phyloP scores from a whole-genome alignment of 2,113 vertebrate species.

The Potamarius usumacintae region DNA sequence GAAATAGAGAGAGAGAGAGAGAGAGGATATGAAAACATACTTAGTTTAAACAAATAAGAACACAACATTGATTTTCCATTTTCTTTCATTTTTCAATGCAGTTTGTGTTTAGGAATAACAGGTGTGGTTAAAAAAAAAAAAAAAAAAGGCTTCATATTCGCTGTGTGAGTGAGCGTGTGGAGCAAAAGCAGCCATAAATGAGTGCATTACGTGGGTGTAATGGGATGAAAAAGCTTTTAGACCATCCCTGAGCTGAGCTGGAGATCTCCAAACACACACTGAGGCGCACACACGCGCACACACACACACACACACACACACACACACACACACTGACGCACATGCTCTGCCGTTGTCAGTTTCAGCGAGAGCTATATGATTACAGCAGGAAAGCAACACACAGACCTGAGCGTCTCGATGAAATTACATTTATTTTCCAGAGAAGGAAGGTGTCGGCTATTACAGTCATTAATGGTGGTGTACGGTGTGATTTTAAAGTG shows the following conservation, averaged over 20 bases:
- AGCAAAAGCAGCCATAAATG: constrained; percentile 36
- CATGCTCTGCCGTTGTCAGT: constrained; percentile 36
- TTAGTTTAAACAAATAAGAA: constrained; percentile 44
- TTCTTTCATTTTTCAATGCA: constrained; percentile 36
- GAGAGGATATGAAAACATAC: constrained; percentile 18
- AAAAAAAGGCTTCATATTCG: constrained; percentile 40
- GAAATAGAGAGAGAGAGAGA: constrained; percentile 37
- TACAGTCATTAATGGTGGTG: constrained; percentile 44
- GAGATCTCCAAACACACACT: constrained; percentile 15
- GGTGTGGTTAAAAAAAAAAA: constrained; percentile 18
- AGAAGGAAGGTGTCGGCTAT: constrained; percentile 41
- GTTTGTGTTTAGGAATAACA: constrained; percentile 47
- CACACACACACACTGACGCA: constrained; percentile 16
- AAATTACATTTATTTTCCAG: constrained; percentile 53
- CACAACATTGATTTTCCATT: constrained; percentile 48
- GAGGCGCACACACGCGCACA: neutral
- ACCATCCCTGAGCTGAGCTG: constrained; percentile 37
- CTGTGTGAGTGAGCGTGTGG: constrained; percentile 7
- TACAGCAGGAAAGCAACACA: constrained; percentile 44
- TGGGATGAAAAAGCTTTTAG: constrained; percentile 55
- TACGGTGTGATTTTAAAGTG: constrained; percentile 24
- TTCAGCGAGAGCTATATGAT: constrained; percentile 47
- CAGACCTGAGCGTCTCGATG: constrained; percentile 42
- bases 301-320: constrained; percentile 8
- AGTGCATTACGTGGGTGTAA: constrained; percentile 53